Percentiles rank a stretch among this genome's conserved stretches.
Conservation (phyloP, 1,140 invertebrate species). For the Drosophila biarmipes region DNA sequence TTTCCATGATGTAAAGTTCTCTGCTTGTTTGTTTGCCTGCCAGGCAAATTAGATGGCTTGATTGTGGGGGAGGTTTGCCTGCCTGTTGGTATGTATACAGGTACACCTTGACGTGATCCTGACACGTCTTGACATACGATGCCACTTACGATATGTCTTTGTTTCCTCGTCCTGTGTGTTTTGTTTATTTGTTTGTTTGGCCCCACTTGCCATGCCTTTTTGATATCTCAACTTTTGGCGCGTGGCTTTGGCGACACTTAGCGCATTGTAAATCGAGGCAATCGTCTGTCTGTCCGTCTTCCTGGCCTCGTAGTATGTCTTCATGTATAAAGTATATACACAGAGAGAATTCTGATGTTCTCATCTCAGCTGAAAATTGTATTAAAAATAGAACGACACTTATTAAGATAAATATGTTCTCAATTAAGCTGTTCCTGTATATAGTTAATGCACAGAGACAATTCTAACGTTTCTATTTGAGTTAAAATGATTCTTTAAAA, state of each 20-base stretch:
- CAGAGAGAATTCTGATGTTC: too few species aligned
- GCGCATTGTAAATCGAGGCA: constrained; percentile 74
- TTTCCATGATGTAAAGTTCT: constrained; percentile 28
- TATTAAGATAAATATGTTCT: too few species aligned
- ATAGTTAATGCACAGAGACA: too few species aligned
- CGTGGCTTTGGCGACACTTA: constrained; percentile 69
- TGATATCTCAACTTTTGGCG: constrained; percentile 80
- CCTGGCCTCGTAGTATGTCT: constrained; percentile 1
- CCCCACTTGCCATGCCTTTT: constrained; percentile 68
- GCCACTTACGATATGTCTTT: constrained; percentile 82
- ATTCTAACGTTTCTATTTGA: too few species aligned
- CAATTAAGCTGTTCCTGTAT: too few species aligned
- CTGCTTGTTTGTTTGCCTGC: constrained; percentile 30
- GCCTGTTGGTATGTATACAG: too few species aligned
- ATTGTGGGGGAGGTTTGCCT: constrained; percentile 3
- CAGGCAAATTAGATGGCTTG: constrained; percentile 73
- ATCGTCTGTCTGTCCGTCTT: constrained; percentile 27
- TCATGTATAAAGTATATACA: too few species aligned
- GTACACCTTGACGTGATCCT: constrained; percentile 59
- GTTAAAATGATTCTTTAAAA: too few species aligned
- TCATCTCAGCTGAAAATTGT: too few species aligned
- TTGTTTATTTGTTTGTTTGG: constrained; percentile 44
- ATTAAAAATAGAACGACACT: too few species aligned
- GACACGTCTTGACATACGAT: constrained; percentile 80
- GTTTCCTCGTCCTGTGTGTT: constrained; percentile 47